phyloP scores from a whole-genome alignment of 1,140 invertebrate species.

The Trachymyrmex cornetzi region DNA sequence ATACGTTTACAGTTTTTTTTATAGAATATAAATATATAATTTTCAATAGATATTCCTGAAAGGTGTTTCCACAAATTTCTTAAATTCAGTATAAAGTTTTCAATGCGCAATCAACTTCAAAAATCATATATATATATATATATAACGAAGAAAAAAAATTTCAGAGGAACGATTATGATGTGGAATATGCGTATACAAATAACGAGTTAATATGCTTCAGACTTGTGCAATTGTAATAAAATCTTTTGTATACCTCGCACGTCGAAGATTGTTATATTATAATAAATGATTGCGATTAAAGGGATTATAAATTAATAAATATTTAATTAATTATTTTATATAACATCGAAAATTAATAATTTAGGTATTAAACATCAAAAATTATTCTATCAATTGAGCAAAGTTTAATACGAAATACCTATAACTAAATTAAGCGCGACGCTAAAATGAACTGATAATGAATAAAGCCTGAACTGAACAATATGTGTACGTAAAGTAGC shows the following conservation, averaged over 20 bases:
- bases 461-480: neutral
- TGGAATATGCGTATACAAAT: neutral
- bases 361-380: neutral
- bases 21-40: neutral
- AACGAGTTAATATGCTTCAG: constrained; percentile 18
- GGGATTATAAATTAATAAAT: neutral
- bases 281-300: neutral
- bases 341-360: neutral
- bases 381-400: neutral
- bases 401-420: neutral
- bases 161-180: neutral
- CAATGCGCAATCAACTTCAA: neutral
- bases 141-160: neutral
- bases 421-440: neutral
- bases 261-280: neutral
- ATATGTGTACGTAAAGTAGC: neutral
- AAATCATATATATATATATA: neutral
- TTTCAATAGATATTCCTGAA: neutral
- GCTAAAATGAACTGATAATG: neutral
- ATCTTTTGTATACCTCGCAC: neutral
- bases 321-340: neutral
- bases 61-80: neutral
- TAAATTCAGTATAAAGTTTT: neutral
- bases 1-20: neutral
- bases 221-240: neutral